Percentiles rank a stretch among this genome's conserved stretches.
Evolutionary conservation across 2,888 invertebrate genomes (phyloP).

Genomic region (Euclidia mi): DNA sequence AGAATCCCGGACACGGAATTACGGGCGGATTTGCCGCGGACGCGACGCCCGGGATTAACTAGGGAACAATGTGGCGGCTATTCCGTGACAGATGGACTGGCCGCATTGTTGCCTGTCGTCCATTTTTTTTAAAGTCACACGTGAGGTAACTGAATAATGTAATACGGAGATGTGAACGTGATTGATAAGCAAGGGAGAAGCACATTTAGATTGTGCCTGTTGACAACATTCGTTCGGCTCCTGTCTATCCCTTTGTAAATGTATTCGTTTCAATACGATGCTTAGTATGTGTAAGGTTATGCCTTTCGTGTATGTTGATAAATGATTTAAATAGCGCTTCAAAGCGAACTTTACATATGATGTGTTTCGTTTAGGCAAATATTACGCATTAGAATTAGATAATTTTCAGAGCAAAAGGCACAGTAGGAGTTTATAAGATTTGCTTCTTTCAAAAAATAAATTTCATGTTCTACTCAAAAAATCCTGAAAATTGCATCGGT

Average conservation of each 20-base stretch:
- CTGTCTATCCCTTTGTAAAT: neutral
- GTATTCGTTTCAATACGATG: neutral
- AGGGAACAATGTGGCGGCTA: constrained; percentile 69
- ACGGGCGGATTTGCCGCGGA: constrained; percentile 69
- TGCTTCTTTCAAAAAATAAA: too few species aligned
- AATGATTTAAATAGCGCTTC: neutral
- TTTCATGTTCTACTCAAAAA: too few species aligned
- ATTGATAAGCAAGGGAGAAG: constrained; percentile 26
- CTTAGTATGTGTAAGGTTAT: neutral
- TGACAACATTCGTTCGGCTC: constrained; percentile 3
- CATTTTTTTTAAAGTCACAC: constrained; percentile 41
- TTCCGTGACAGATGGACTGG: constrained; percentile 63
- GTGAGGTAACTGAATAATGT: constrained; percentile 48
- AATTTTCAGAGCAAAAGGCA: too few species aligned
- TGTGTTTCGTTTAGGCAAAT: too few species aligned
- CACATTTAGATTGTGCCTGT: constrained; percentile 10
- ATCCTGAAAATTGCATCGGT: too few species aligned
- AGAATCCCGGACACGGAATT: constrained; percentile 62
- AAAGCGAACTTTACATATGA: constrained; percentile 1
- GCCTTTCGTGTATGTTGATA: neutral
- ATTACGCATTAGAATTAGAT: too few species aligned
- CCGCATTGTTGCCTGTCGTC: constrained; percentile 49
- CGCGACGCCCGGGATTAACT: constrained; percentile 63
- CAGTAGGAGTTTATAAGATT: too few species aligned
- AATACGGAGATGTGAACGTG: constrained; percentile 31